Conservation (phyloP, 2,113 vertebrate species). For the Furnarius figulus region DNA sequence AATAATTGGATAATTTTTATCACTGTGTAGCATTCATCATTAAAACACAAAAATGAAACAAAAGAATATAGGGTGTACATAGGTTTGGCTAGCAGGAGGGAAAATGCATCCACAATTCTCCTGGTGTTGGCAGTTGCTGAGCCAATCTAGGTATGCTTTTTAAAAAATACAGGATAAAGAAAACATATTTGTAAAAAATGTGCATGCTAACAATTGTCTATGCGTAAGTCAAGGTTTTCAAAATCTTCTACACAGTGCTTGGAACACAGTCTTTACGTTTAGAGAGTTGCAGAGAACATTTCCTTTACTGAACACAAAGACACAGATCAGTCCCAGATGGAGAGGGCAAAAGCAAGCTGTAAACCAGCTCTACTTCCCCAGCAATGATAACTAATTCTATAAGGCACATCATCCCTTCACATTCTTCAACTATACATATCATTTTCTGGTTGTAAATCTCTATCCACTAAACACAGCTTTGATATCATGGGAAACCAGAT, state of each 20-base stretch:
- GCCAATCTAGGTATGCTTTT: neutral
- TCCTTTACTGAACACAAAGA: slow-evolving; percentile 11
- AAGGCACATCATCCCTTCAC: slow-evolving; percentile 30
- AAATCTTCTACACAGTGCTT: neutral
- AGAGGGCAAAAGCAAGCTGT: slow-evolving; percentile 18
- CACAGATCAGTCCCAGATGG: slow-evolving; percentile 45
- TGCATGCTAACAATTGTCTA: neutral
- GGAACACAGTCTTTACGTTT: neutral
- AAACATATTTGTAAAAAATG: neutral
- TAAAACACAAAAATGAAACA: neutral
- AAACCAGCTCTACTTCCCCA: slow-evolving; percentile 43
- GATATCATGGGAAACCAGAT: slow-evolving; percentile 61
- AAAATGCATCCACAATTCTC: neutral
- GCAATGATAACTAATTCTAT: slow-evolving; percentile 39
- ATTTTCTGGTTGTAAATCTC: slow-evolving; percentile 60
- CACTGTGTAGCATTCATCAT: neutral
- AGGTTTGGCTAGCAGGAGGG: neutral
- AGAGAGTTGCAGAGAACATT: slow-evolving; percentile 31
- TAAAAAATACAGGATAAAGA: neutral
- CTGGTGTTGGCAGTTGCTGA: neutral
- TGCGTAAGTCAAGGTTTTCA: neutral
- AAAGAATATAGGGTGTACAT: neutral
- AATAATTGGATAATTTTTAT: neutral
- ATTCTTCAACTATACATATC: slow-evolving; percentile 15
- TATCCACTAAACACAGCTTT: slow-evolving; percentile 34